These are phyloP conservation scores for Phrixothrix hirtus DNA, from an alignment of 2,888 invertebrate genomes.

Conservation along the genomic window DNA sequence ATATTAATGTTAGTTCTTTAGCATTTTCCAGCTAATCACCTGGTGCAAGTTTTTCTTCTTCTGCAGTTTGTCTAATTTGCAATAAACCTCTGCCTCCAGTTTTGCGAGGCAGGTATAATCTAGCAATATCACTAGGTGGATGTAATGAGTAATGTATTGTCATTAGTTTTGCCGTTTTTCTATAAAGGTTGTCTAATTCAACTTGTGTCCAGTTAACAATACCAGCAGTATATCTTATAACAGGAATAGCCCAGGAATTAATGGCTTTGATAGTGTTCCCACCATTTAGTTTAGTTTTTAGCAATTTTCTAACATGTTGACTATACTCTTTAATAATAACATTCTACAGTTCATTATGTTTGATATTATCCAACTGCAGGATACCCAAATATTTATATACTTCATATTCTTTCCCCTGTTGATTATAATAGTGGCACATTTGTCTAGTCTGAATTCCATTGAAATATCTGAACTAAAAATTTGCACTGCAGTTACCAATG, in stretches of 20 bases:
- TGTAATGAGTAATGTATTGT: too few species aligned
- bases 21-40: not conserved
- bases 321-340: not conserved
- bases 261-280: too few species aligned
- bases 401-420: not conserved
- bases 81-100: too few species aligned
- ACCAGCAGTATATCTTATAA: too few species aligned
- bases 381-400: not conserved
- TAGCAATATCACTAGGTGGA: too few species aligned
- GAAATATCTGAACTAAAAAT: too few species aligned
- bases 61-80: too few species aligned
- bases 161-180: not conserved
- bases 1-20: not conserved
- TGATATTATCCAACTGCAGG: not conserved
- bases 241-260: too few species aligned
- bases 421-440: not conserved
- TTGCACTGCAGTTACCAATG: not conserved
- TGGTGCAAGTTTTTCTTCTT: too few species aligned
- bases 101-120: not conserved
- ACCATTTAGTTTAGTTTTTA: too few species aligned
- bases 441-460: not conserved
- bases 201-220: too few species aligned
- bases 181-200: not conserved
- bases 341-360: not conserved
- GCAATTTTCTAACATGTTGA: too few species aligned